Percentiles rank a stretch among this genome's conserved stretches.
phyloP scores from a whole-genome alignment of 2,113 vertebrate genomes.

The Planiliza haematocheilus region DNA sequence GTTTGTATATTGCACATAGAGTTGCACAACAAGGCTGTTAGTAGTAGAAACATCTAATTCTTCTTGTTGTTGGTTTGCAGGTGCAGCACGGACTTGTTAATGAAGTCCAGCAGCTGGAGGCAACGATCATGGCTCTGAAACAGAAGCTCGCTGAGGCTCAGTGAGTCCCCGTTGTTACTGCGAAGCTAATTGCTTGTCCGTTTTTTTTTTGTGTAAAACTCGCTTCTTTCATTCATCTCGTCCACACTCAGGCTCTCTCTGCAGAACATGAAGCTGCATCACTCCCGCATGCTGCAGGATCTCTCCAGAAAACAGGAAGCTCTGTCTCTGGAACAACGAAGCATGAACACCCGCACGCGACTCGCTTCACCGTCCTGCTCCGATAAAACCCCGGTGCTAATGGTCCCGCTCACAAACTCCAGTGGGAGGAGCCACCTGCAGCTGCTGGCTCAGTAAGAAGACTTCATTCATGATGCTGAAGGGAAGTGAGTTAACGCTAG shows the following conservation, averaged over 20 bases:
- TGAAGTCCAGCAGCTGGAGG: conserved; percentile 89
- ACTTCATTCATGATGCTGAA: neutral
- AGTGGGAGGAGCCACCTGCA: conserved; percentile 76
- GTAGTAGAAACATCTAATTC: too few relatives aligned
- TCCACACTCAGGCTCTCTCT: conserved; percentile 82
- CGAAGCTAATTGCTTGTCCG: too few relatives aligned
- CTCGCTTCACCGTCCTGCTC: conserved; percentile 26
- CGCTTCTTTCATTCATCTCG: fast-evolving
- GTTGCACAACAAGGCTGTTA: too few relatives aligned
- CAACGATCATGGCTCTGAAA: conserved; percentile 81
- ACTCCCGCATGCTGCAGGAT: conserved; percentile 86
- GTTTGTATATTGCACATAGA: conserved; percentile 73
- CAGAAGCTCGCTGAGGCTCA: conserved; percentile 88
- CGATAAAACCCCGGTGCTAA: conserved; percentile 5
- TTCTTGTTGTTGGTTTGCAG: conserved; percentile 68
- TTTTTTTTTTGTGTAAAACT: neutral
- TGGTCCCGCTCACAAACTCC: conserved; percentile 77
- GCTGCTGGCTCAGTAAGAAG: conserved; percentile 58
- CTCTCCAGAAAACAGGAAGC: conserved; percentile 84
- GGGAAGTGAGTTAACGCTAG: too few relatives aligned
- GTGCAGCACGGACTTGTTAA: conserved; percentile 87
- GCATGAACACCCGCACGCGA: conserved; percentile 67
- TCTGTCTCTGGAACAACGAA: conserved; percentile 78
- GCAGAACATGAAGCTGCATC: conserved; percentile 87
- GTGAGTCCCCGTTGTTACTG: conserved; percentile 77